Base-by-base conservation (phyloP, 30 jellyfish, hydroid and myxozoan genomes). In the Aurelia aurita region DNA sequence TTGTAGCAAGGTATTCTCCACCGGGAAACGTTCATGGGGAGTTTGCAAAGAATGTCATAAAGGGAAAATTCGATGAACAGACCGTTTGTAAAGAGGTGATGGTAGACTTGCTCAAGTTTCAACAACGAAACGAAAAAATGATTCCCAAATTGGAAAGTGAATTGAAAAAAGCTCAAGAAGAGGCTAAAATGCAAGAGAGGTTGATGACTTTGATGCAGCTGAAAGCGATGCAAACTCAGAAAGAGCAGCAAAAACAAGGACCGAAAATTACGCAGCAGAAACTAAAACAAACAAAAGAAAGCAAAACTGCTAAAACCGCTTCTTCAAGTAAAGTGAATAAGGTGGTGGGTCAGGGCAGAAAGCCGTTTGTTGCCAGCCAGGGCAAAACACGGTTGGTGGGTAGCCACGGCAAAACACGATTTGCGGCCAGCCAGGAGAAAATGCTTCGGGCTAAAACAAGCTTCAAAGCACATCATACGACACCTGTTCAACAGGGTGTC, bases 1-100 rank as follows among this genome's bases (percentile, higher is more conserved):
- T 95, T 15, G 99, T 95, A 2, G 99, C 99, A 26, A 79, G 97
- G 44, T 95, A 95, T 65, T 85, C 86, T 20, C 99, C 99, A 1
- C 96, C 91, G 21, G 99, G 99, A 31, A 95, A 95, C 62, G 84
- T 58, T 16, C 89, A 90, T 65, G 91, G 68, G 18, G 89, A 55
- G 2, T 95, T 71, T 70, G 82, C 72, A 34, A 87, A 78, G 59
- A 95, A 95, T 63, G 98, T 95, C 20, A 64, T 5, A n/a, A 72
- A 85, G 58, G 99, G 98, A 55, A 77, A 68, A 0, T 95, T 95
- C 34, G 82, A 84, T n/a, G 97, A 89, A 23, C 51, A 39, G 16
- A 43, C 54, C 5, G 94, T 85, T 14, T 95, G 99, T 78, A 47
- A 58, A 7, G 88, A 95, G 26, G 90, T 89, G 44, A 72, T 85